These are phyloP conservation scores for Drosophila saltans DNA, from an alignment of 1,140 invertebrate species.

Conservation along the genomic window DNA sequence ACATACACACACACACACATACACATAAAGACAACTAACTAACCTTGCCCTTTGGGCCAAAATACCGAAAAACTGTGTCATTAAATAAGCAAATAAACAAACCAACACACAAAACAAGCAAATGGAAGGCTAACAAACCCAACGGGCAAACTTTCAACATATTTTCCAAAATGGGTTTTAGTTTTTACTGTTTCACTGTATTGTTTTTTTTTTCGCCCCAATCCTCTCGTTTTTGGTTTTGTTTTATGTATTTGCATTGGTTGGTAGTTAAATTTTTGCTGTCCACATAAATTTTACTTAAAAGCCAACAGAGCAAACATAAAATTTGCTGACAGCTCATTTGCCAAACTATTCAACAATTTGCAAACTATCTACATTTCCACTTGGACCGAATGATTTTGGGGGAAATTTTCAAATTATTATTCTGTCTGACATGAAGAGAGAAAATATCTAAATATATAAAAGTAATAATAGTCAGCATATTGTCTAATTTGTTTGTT, in stretches of 20 bases:
- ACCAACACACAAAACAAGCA: slow-evolving; percentile 13
- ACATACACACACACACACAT: slow-evolving; percentile 28
- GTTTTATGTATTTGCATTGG: slow-evolving; percentile 10
- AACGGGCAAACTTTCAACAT: slow-evolving; percentile 43
- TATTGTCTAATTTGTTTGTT: too few relatives aligned
- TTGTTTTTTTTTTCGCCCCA: not conserved
- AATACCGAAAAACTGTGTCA: slow-evolving; percentile 37
- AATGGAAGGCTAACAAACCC: slow-evolving; percentile 12
- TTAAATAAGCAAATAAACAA: slow-evolving; percentile 35
- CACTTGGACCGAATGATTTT: not conserved
- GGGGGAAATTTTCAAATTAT: not conserved
- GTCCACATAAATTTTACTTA: slow-evolving; percentile 14
- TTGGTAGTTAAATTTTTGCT: slow-evolving; percentile 11
- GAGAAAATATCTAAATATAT: not conserved
- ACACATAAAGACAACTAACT: slow-evolving; percentile 61
- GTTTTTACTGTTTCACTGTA: not conserved
- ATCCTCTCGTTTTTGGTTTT: not conserved
- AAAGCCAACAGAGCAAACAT: slow-evolving; percentile 12
- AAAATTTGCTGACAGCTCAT: slow-evolving; percentile 13
- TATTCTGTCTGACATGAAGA: not conserved
- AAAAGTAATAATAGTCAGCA: not conserved
- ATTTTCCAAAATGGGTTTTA: slow-evolving; percentile 32
- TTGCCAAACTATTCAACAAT: slow-evolving; percentile 8
- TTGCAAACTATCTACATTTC: not conserved
- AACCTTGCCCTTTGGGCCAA: slow-evolving; percentile 57